A percentile compares a stretch with the other conserved stretches of the same genome.
These are phyloP conservation scores for Dipodomys stephensi DNA, from an alignment of 2,113 vertebrate genomes.

Conservation along the genomic window DNA sequence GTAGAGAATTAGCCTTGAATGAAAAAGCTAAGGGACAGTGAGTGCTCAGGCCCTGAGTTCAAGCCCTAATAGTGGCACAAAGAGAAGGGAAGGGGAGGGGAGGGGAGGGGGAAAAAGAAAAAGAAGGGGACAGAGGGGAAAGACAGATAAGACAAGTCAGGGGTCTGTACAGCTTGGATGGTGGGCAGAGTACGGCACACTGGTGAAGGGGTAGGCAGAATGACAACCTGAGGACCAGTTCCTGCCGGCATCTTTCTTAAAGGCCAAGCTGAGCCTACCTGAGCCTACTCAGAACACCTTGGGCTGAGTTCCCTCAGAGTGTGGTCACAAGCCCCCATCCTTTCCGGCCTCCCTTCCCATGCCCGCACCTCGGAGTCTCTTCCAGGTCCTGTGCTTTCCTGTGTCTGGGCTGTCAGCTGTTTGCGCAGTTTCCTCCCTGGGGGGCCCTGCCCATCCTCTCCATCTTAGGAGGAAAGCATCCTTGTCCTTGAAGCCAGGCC, in stretches of 20 bases:
- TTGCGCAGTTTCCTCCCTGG: constrained; percentile 11
- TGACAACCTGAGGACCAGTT: no score
- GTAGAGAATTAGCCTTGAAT: no score
- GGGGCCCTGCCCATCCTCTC: constrained; percentile 54
- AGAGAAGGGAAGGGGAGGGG: no score
- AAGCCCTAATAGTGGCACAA: no score
- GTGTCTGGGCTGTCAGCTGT: not conserved
- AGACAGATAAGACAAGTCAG: no score
- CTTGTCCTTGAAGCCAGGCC: not conserved
- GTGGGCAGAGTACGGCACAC: not conserved
- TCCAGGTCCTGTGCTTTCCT: not conserved
- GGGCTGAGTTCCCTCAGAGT: not conserved
- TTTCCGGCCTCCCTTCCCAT: not conserved
- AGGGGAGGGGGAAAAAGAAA: no score
- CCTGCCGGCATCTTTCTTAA: not conserved
- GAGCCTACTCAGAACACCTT: not conserved
- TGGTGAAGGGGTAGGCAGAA: not conserved
- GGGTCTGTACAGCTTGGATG: not conserved
- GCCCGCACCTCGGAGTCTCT: not conserved
- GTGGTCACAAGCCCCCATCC: not conserved
- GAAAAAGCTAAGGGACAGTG: no score
- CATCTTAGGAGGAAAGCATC: constrained; percentile 6
- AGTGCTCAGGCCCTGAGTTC: no score
- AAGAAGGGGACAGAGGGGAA: no score
- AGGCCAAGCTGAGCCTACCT: not conserved